Conservation (phyloP, 2,888 invertebrate species). For the Carpatolechia fugitivella region DNA sequence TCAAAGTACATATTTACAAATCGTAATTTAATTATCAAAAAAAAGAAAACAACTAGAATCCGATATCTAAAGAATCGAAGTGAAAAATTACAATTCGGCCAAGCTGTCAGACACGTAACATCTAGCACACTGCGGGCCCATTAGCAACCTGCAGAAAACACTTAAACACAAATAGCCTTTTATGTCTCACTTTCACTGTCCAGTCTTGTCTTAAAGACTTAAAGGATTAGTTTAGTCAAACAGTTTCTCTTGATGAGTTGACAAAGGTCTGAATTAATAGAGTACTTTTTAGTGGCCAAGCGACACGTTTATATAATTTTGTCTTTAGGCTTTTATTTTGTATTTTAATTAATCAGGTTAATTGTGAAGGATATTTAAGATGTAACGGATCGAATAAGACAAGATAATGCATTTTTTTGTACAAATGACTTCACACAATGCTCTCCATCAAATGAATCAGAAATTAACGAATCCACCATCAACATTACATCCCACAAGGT, state of each 20-base stretch:
- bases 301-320: too few species aligned
- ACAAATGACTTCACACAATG: neutral
- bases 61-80: too few species aligned
- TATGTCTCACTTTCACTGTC: conserved; percentile 35
- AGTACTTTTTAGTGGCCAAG: neutral
- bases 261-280: neutral
- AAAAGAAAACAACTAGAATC: too few species aligned
- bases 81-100: too few species aligned
- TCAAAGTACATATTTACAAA: too few species aligned
- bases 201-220: conserved; percentile 4
- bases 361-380: too few species aligned
- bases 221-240: conserved; percentile 22
- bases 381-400: too few species aligned
- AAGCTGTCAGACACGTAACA: neutral
- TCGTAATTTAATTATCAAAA: too few species aligned
- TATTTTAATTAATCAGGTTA: too few species aligned
- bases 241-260: conserved; percentile 30
- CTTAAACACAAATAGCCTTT: conserved; percentile 42
- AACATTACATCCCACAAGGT: neutral
- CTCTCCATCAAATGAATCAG: neutral
- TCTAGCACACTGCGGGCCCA: conserved; percentile 7
- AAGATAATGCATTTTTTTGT: too few species aligned
- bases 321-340: too few species aligned
- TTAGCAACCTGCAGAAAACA: neutral
- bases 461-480: neutral